phyloP scores from a whole-genome alignment of 2,888 invertebrate species.

The Thumatha senex region DNA sequence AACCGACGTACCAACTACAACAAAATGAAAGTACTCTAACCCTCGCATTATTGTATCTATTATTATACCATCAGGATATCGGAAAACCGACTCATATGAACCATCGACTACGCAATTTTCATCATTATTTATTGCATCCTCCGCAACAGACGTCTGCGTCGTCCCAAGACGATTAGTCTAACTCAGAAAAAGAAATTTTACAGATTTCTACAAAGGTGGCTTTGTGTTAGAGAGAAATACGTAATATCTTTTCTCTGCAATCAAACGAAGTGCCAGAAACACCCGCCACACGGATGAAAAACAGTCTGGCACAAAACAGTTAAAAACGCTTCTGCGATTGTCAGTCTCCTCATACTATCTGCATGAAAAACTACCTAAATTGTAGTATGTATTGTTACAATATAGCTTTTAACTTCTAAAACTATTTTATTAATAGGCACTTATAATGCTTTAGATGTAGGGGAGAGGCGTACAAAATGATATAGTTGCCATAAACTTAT shows the following conservation, averaged over 20 bases:
- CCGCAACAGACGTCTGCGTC: not conserved
- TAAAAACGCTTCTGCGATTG: constrained; percentile 42
- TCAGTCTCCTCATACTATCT: constrained; percentile 29
- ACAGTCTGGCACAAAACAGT: constrained; percentile 37
- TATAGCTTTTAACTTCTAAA: too few species aligned
- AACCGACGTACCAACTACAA: too few species aligned
- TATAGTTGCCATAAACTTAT: too few species aligned
- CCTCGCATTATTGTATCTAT: too few species aligned
- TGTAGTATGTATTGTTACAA: too few species aligned
- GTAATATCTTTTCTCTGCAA: constrained; percentile 54
- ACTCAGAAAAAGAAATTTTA: constrained; percentile 1
- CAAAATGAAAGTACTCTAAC: too few species aligned
- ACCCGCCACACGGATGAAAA: constrained; percentile 38
- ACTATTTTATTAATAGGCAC: too few species aligned
- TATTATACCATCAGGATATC: too few species aligned
- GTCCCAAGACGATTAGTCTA: not conserved
- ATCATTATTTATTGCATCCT: not conserved
- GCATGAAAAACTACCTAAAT: constrained; percentile 9
- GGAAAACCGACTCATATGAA: too few species aligned
- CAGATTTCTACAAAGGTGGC: constrained; percentile 38
- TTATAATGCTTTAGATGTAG: too few species aligned
- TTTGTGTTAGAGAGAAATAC: constrained; percentile 47
- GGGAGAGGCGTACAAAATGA: too few species aligned
- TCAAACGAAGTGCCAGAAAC: constrained; percentile 61
- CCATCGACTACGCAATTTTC: too few species aligned